Conservation (phyloP, 2,888 invertebrate species). For the Hololepta plana region DNA sequence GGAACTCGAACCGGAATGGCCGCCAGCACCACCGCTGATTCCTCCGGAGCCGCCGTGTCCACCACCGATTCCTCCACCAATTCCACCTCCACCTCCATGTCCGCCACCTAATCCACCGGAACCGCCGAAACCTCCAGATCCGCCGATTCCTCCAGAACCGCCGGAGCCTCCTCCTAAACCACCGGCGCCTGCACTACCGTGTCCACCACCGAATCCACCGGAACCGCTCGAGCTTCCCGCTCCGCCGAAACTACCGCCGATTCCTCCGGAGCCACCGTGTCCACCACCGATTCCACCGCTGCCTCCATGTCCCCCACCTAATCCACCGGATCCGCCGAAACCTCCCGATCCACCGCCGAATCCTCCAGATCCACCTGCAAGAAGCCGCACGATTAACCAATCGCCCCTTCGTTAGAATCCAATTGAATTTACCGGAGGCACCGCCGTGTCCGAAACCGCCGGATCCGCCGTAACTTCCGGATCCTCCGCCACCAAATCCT, state of each 20-base stretch:
- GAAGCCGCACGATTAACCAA: no score
- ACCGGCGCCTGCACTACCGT: constrained; percentile 2
- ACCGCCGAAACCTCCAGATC: no score
- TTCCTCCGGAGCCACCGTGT: no score
- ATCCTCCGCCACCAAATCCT: no score
- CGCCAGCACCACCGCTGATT: no score
- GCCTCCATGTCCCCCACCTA: constrained; percentile 1
- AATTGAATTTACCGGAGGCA: neutral
- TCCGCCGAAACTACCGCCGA: neutral
- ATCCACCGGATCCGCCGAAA: neutral
- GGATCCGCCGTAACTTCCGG: neutral
- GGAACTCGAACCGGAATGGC: no score
- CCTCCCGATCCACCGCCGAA: no score
- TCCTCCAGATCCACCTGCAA: no score
- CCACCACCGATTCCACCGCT: neutral
- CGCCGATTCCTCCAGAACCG: no score
- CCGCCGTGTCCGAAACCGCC: constrained; percentile 1
- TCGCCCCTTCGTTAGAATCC: no score
- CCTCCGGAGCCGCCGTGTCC: no score
- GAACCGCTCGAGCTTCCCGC: neutral
- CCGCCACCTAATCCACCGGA: no score
- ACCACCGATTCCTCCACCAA: neutral
- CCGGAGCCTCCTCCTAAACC: neutral
- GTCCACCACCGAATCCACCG: constrained; percentile 1
- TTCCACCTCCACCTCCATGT: constrained; percentile 2